These are phyloP conservation scores for Bombyx mori DNA, from an alignment of 1,140 invertebrate species.

Conservation along the genomic window ASM3026992v2 NC_085129.1:21302501-21303000, in stretches of 20 bases:
- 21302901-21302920: slow-evolving; percentile 42
- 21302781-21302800: slow-evolving; percentile 4
- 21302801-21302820: slow-evolving; percentile 3
- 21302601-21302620: background rate
- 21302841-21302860: slow-evolving; percentile 44
- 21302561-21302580: too few relatives aligned
- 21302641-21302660: background rate
- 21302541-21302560: too few relatives aligned
- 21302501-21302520: too few relatives aligned
- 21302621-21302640: too few relatives aligned
- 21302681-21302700: slow-evolving; percentile 69
- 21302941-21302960: slow-evolving; percentile 60
- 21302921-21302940: slow-evolving; percentile 54
- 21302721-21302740: slow-evolving; percentile 44
- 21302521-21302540: too few relatives aligned
- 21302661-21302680: background rate
- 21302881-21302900: slow-evolving; percentile 14
- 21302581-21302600: background rate
- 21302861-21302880: slow-evolving; percentile 42
- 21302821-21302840: slow-evolving; percentile 14
- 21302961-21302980: slow-evolving; percentile 34
- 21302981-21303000: slow-evolving; percentile 33
- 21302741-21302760: slow-evolving; percentile 30
- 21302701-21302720: slow-evolving; percentile 73
- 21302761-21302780: slow-evolving; percentile 8